Percentiles rank a stretch among this genome's conserved stretches.
Conservation (phyloP, 2,797 vertebrate genomes). For the Nyctalus aviator region DNA sequence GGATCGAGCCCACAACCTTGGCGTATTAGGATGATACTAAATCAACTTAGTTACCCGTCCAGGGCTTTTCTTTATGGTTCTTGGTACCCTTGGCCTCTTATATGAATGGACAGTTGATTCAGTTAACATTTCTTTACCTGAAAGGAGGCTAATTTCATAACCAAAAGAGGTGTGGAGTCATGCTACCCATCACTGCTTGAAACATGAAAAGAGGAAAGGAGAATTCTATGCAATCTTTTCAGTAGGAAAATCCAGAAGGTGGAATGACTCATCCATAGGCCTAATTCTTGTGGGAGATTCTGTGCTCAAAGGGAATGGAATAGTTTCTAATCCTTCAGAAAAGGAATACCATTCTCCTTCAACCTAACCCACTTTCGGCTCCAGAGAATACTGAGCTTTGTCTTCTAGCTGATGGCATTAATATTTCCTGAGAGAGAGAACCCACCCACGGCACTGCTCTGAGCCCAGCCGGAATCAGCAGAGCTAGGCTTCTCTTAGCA, state of each 20-base stretch:
- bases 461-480: not conserved
- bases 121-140: not conserved
- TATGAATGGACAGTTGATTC: slow-evolving; percentile 14
- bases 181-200: not conserved
- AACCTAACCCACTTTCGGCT: slow-evolving; percentile 16
- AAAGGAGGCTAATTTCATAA: slow-evolving; percentile 64
- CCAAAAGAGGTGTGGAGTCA: slow-evolving; percentile 25
- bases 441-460: not conserved
- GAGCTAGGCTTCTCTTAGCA: not conserved
- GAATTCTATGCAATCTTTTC: not conserved
- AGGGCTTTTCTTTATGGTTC: not conserved
- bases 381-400: not conserved
- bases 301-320: slow-evolving; percentile 43
- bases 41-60: not conserved
- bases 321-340: slow-evolving; percentile 51
- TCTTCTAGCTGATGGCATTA: slow-evolving; percentile 16
- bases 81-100: not conserved
- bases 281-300: slow-evolving; percentile 33
- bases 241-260: not conserved
- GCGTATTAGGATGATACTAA: not conserved
- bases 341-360: slow-evolving; percentile 1
- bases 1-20: not conserved
- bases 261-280: slow-evolving; percentile 32
- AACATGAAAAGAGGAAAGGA: not conserved
- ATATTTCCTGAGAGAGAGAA: not conserved